These are phyloP conservation scores for Hirtodrosophila confusa DNA, from an alignment of 2,888 invertebrate species.

Conservation along the genomic window DNA sequence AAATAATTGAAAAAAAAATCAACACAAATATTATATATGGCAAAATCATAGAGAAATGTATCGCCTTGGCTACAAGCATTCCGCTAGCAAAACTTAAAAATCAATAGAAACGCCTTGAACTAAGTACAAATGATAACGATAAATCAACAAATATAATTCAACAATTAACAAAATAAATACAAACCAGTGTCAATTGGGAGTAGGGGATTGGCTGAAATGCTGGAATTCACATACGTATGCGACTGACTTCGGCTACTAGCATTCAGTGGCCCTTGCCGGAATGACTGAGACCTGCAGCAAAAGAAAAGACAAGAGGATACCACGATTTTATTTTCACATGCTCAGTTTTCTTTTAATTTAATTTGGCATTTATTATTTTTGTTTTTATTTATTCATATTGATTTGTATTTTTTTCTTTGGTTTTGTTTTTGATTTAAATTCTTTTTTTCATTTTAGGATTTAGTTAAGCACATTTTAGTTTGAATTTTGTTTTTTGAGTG, in stretches of 20 bases:
- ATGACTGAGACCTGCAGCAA: conserved; percentile 95
- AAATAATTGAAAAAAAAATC: conserved; percentile 27
- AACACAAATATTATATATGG: conserved; percentile 27
- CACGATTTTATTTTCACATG: conserved; percentile 82
- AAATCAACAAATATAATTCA: conserved; percentile 66
- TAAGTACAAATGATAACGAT: conserved; percentile 46
- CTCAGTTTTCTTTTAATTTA: conserved; percentile 66
- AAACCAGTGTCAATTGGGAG: conserved; percentile 93
- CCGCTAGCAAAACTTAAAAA: conserved; percentile 44
- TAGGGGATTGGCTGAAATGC: conserved; percentile 96
- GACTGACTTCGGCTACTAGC: conserved; percentile 85
- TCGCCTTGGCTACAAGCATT: conserved; percentile 46
- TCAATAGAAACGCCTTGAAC: conserved; percentile 26
- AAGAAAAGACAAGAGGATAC: conserved; percentile 85
- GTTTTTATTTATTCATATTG: conserved; percentile 18
- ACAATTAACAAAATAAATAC: conserved; percentile 83
- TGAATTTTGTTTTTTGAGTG: conserved; percentile 32
- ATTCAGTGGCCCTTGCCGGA: conserved; percentile 89
- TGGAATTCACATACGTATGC: conserved; percentile 91
- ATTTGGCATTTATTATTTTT: conserved; percentile 26
- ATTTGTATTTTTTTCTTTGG: conserved; percentile 20
- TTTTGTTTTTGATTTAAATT: conserved; percentile 34
- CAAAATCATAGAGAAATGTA: conserved; percentile 32
- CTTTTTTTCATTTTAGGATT: conserved; percentile 29
- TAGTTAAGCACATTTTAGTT: conserved; percentile 53